Evolutionary conservation across 2,888 invertebrate genomes (phyloP).

Genomic region (Nephrocerus scutellatus): DNA sequence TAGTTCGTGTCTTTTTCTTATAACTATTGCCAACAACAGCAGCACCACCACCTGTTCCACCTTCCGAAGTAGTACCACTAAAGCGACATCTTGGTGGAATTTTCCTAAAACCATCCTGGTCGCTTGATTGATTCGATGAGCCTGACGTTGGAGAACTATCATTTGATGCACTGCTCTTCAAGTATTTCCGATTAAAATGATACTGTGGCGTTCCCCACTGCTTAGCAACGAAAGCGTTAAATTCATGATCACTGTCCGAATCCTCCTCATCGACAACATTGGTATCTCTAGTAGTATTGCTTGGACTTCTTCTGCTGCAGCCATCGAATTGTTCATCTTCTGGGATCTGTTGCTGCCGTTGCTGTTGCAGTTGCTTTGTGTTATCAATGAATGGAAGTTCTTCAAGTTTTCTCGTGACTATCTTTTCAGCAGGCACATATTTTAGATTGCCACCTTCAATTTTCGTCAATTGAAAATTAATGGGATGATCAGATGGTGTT

Average conservation of each 20-base stretch:
- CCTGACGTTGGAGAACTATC: slow-evolving; percentile 25
- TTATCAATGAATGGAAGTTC: slow-evolving; percentile 22
- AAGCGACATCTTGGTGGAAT: no score
- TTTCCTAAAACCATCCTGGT: slow-evolving; percentile 1
- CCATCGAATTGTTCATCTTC: background rate
- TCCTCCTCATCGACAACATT: slow-evolving; percentile 18
- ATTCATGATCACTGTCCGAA: slow-evolving; percentile 31
- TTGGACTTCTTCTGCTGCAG: no score
- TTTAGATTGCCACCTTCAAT: slow-evolving; percentile 40
- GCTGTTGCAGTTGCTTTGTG: background rate
- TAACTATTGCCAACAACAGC: slow-evolving; percentile 30
- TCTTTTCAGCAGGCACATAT: slow-evolving; percentile 36
- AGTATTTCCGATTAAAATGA: slow-evolving; percentile 43
- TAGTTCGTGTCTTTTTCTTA: slow-evolving; percentile 36
- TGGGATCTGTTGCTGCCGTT: slow-evolving; percentile 11
- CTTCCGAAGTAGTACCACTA: no score
- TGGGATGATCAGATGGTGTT: slow-evolving; percentile 26
- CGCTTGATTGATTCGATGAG: slow-evolving; percentile 7
- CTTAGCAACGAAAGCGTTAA: slow-evolving; percentile 32
- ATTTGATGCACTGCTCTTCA: slow-evolving; percentile 26
- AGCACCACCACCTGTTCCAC: slow-evolving; percentile 2
- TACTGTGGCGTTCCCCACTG: slow-evolving; percentile 45
- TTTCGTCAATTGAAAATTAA: slow-evolving; percentile 33
- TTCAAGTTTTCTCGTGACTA: slow-evolving; percentile 36
- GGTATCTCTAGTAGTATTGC: no score